A percentile compares a stretch with the other conserved stretches of the same genome.
phyloP scores from a whole-genome alignment of 2,888 invertebrate genomes.

The Stenodera caucasica region DNA sequence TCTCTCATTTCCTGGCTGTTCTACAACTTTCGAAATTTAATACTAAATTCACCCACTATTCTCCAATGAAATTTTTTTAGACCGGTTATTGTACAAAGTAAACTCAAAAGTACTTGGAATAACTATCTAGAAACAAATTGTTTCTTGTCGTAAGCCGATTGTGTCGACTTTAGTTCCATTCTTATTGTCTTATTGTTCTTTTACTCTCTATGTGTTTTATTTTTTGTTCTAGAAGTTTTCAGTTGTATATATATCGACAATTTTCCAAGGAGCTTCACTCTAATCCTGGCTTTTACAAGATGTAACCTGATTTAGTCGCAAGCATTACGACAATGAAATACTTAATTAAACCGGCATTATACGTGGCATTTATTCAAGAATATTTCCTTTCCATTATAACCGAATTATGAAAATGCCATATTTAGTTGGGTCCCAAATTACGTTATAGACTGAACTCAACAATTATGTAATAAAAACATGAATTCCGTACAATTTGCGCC shows the following conservation, averaged over 20 bases:
- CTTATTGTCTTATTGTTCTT: neutral
- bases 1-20: no score
- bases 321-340: slow-evolving; percentile 10
- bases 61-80: no score
- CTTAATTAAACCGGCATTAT: slow-evolving; percentile 22
- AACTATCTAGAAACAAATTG: neutral
- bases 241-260: neutral
- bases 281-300: neutral
- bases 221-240: neutral
- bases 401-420: slow-evolving; percentile 20
- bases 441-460: no score
- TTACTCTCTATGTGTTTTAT: neutral
- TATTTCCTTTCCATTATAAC: slow-evolving; percentile 15
- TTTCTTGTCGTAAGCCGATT: neutral
- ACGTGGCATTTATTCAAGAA: slow-evolving; percentile 20
- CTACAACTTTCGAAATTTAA: no score
- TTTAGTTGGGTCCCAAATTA: neutral
- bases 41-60: no score
- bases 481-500: no score
- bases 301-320: neutral
- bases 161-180: neutral
- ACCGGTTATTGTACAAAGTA: neutral
- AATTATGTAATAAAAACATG: no score
- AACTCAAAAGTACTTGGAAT: neutral
- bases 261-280: neutral